phyloP scores from a whole-genome alignment of 1,140 invertebrate genomes.

The Euglossa dilemma region DNA sequence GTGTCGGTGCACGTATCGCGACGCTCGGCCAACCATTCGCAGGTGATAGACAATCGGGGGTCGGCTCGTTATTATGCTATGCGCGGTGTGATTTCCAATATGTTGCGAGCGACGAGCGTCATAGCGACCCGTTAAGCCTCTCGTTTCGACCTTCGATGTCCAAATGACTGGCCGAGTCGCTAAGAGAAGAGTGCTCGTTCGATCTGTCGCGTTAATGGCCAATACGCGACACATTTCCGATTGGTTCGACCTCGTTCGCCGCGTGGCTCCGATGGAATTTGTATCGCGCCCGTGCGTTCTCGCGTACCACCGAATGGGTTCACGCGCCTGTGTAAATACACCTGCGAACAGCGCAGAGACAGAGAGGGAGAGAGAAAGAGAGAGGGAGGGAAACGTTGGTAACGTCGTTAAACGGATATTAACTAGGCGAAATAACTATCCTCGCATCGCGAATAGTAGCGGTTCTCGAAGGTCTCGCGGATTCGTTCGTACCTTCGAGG shows the following conservation, averaged over 20 bases:
- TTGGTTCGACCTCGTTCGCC: conserved; percentile 34
- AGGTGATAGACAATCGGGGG: conserved; percentile 69
- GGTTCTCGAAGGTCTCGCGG: neutral
- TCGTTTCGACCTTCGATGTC: conserved; percentile 34
- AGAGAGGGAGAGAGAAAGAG: neutral
- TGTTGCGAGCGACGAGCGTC: conserved; percentile 35
- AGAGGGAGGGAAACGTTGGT: neutral
- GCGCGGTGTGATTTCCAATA: conserved; percentile 69
- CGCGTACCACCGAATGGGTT: neutral
- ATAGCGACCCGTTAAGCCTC: conserved; percentile 45
- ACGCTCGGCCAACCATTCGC: conserved; percentile 34
- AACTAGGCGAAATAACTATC: conserved; percentile 9
- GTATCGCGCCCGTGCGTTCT: conserved; percentile 1
- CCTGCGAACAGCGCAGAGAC: neutral
- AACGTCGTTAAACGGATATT: conserved; percentile 39
- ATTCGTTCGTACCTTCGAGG: no score
- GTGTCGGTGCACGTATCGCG: neutral
- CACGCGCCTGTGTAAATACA: conserved; percentile 1
- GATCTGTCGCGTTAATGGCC: conserved; percentile 60
- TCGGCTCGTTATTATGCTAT: conserved; percentile 66
- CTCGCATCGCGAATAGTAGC: no score
- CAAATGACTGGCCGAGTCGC: conserved; percentile 29
- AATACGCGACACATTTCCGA: conserved; percentile 65
- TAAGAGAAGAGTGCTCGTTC: conserved; percentile 50
- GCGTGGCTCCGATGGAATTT: neutral